Base-by-base conservation (phyloP, 2,797 vertebrate species). In the Sitta carolinensis region DNA sequence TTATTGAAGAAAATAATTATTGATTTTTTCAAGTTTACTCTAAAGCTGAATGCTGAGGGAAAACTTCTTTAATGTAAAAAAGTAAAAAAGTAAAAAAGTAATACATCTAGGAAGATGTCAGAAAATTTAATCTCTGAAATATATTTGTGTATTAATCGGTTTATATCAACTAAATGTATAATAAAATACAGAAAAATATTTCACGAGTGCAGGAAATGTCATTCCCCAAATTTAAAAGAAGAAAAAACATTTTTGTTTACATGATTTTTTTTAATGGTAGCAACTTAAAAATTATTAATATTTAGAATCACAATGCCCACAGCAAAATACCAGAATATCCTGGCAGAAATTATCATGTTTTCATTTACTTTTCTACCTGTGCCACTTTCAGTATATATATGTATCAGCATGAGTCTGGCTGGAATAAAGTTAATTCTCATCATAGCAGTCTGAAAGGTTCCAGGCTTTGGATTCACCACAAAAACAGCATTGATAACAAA, bases 161-260 rank as follows among this genome's bases (percentile, higher is more conserved):
- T 55, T 62, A 22, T 50, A 43, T 42, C 9, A 67, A 29, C 3
- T 18, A 55, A 36, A 36, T 5, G 1, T 3, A 17, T 18, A 55
- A 62, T 2, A 27, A 27, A 25, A 75, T 20, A 27, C 2, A 43
- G 12, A 52, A 68, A 84, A 69, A 36, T 27, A 5, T 42, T 57
- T 67, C 43, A 10, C 2, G 73, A 11, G 7, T 34, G 5, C n/a
- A 38, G 16, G 16, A 81, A 82, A 47, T 1, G 10, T 62, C 7
- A 30, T 36, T 75, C 27, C 5, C 1, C 7, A 69, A 64, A 27
- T 1, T 15, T 11, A n/a, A 27, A 51, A 48, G 30, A 54, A 14
- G 0, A 29, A 45, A 70, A 67, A 32, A 0, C 10, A 32, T 2
- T 63, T 76, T 9, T 83, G 1, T 42, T n/a, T 45, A 18, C 2